These are phyloP conservation scores for Hylaeus volcanicus DNA, from an alignment of 1,140 invertebrate genomes.

Conservation along the genomic window DNA sequence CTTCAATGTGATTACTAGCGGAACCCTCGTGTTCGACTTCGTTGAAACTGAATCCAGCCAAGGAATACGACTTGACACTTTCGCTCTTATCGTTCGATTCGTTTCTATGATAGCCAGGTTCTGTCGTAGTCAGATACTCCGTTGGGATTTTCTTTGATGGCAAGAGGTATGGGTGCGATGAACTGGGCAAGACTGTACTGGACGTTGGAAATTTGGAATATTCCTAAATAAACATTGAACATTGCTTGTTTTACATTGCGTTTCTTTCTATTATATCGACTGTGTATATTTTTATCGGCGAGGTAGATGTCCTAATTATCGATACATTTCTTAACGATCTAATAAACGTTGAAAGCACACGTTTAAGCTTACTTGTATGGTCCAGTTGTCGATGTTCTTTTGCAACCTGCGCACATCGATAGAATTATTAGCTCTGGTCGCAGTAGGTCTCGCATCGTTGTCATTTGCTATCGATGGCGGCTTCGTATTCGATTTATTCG, in stretches of 20 bases:
- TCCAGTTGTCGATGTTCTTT: constrained; percentile 92
- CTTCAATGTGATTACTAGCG: constrained; percentile 74
- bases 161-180: constrained; percentile 80
- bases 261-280: not conserved
- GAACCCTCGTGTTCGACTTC: constrained; percentile 82
- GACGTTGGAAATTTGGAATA: constrained; percentile 72
- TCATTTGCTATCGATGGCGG: constrained; percentile 51
- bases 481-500: constrained; percentile 71
- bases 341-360: too few species aligned
- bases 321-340: too few species aligned
- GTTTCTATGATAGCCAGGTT: constrained; percentile 67
- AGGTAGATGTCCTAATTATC: too few species aligned
- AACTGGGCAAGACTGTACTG: constrained; percentile 69
- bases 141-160: constrained; percentile 88
- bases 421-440: constrained; percentile 77
- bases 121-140: constrained; percentile 86
- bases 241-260: not conserved
- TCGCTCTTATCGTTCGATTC: constrained; percentile 54
- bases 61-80: constrained; percentile 46
- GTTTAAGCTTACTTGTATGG: constrained; percentile 84
- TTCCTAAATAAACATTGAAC: constrained; percentile 67
- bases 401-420: constrained; percentile 88
- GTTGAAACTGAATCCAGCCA: constrained; percentile 67
- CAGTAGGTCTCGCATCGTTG: constrained; percentile 64
- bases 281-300: too few species aligned